These are phyloP conservation scores for Notothenia coriiceps DNA, from an alignment of 2,113 vertebrate genomes.

Conservation along the genomic window DNA sequence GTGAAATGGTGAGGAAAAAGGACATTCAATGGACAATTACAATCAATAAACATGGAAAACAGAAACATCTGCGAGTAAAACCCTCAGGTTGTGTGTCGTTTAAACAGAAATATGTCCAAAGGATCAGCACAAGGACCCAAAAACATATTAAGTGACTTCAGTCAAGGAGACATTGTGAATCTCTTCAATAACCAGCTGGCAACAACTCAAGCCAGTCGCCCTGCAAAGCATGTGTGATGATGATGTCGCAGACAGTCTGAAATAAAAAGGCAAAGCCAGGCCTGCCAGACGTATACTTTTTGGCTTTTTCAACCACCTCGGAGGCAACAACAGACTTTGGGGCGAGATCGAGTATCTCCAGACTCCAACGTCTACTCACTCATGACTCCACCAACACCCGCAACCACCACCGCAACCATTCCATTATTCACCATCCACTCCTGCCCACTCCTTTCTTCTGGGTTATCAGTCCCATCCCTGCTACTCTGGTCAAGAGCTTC, in stretches of 20 bases:
- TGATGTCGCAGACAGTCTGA: slow-evolving; percentile 21
- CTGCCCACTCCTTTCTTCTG: slow-evolving; percentile 59
- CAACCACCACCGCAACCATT: slow-evolving; percentile 65
- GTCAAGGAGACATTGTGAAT: slow-evolving; percentile 7
- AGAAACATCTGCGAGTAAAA: not conserved
- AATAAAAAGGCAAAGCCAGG: slow-evolving; percentile 39
- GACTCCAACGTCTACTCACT: slow-evolving; percentile 46
- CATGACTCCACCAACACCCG: slow-evolving; percentile 66
- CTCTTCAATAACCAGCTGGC: slow-evolving; percentile 17
- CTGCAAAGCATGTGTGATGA: slow-evolving; percentile 26
- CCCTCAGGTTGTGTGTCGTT: not conserved
- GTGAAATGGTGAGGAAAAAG: slow-evolving; percentile 1
- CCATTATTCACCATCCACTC: slow-evolving; percentile 67
- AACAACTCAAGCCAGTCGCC: slow-evolving; percentile 9
- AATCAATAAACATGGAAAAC: slow-evolving; percentile 2
- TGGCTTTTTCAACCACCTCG: slow-evolving; percentile 40
- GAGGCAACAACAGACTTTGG: slow-evolving; percentile 19
- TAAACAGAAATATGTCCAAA: not conserved
- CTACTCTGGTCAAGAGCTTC: slow-evolving; percentile 65
- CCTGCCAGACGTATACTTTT: slow-evolving; percentile 2
- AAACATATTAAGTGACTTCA: not conserved
- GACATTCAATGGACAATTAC: not conserved
- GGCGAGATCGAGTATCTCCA: slow-evolving; percentile 54
- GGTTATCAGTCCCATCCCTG: slow-evolving; percentile 67
- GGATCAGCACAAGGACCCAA: not conserved